phyloP scores from a whole-genome alignment of 2,888 invertebrate genomes.

The Nebria brevicollis region DNA sequence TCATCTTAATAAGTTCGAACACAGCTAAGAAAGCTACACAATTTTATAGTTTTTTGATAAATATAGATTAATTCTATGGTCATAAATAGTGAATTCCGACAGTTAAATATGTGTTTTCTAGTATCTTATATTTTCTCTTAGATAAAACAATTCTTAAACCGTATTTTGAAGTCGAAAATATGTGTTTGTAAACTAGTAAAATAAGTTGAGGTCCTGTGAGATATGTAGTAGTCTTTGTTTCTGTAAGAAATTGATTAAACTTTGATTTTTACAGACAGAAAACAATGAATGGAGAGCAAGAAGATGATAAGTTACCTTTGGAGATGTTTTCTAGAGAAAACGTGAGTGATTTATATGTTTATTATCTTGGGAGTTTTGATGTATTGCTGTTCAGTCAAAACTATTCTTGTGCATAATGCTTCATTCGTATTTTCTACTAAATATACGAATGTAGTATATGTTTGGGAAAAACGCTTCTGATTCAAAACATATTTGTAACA shows the following conservation, averaged over 20 bases:
- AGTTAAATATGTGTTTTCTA: neutral
- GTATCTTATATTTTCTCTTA: neutral
- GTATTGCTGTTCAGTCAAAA: neutral
- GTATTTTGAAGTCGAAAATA: neutral
- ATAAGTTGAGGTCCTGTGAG: neutral
- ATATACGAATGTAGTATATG: neutral
- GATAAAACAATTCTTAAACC: neutral
- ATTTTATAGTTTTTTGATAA: neutral
- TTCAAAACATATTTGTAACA: too few species aligned
- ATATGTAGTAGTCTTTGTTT: neutral
- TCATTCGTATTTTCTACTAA: neutral
- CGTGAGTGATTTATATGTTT: neutral
- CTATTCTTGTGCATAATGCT: neutral
- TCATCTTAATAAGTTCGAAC: too few species aligned
- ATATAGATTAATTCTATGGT: neutral
- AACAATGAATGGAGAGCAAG: neutral
- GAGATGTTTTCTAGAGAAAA: neutral
- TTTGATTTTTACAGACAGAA: neutral
- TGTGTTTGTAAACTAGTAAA: neutral
- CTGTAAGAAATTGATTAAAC: neutral
- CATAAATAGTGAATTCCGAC: neutral
- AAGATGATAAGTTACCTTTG: neutral
- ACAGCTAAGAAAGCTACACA: too few species aligned
- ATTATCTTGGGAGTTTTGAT: neutral
- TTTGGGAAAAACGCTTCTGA: neutral